These are phyloP conservation scores for Gallinago media DNA, from an alignment of 2,113 vertebrate genomes.

Conservation along the genomic window DNA sequence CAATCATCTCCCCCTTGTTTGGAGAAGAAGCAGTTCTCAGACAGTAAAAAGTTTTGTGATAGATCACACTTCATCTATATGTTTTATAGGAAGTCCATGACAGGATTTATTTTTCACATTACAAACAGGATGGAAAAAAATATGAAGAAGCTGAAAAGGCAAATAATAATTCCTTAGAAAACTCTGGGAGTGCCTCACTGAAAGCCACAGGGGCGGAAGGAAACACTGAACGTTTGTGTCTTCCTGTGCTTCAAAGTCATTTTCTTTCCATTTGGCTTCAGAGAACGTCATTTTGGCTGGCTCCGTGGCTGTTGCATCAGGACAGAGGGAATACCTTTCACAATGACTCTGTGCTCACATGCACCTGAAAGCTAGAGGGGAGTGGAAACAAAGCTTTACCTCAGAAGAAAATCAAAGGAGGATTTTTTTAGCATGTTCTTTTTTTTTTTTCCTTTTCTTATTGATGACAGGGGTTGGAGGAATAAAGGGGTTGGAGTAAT, in stretches of 20 bases:
- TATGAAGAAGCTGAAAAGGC: neutral
- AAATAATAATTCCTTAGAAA: constrained; percentile 22
- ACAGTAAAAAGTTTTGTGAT: neutral
- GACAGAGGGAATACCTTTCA: neutral
- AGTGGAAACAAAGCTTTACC: neutral
- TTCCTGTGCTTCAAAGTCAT: neutral
- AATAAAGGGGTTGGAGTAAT: neutral
- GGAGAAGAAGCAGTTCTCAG: neutral
- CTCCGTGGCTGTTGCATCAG: neutral
- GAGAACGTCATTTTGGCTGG: neutral
- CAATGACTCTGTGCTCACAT: neutral
- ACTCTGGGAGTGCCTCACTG: neutral
- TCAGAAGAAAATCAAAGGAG: neutral
- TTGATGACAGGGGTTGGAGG: neutral
- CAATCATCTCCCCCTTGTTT: neutral
- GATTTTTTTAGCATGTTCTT: neutral
- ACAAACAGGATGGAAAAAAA: neutral
- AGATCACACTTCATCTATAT: neutral
- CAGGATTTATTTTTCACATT: neutral
- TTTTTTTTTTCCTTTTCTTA: neutral
- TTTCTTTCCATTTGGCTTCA: constrained; percentile 18
- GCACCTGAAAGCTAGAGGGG: neutral
- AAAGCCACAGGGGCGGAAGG: neutral
- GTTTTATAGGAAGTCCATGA: neutral
- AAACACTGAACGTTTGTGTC: neutral